Conservation (phyloP, 2,113 vertebrate genomes). For the Channa argus region DNA sequence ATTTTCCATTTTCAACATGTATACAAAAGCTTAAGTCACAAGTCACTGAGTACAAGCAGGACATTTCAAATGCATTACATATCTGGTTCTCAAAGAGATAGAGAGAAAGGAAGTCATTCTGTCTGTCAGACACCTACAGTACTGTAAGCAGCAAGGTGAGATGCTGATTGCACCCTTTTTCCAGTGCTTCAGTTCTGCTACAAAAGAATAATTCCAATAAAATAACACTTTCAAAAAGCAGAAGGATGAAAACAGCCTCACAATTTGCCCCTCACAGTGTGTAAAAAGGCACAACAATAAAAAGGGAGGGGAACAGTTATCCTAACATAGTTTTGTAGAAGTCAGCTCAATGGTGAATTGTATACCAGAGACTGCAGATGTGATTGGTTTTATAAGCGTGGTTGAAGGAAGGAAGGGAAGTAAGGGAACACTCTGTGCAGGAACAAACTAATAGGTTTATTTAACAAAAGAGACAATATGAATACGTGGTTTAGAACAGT, state of each 20-base stretch:
- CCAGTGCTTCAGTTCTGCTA: not conserved
- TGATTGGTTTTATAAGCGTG: conserved; percentile 31
- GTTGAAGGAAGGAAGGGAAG: conserved; percentile 16
- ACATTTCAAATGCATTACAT: conserved; percentile 12
- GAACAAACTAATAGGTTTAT: conserved; percentile 56
- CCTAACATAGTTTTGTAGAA: not conserved
- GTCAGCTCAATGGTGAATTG: conserved; percentile 3
- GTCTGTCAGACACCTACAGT: conserved; percentile 37
- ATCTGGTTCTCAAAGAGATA: conserved; percentile 5
- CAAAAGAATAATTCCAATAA: conserved; percentile 18
- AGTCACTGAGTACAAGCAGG: not conserved
- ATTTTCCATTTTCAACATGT: conserved; percentile 18
- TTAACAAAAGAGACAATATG: conserved; percentile 57
- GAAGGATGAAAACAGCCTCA: not conserved
- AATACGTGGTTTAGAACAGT: conserved; percentile 35
- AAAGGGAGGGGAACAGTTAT: not conserved
- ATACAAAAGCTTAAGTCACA: conserved; percentile 7
- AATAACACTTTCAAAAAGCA: conserved; percentile 6
- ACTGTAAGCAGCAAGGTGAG: conserved; percentile 36
- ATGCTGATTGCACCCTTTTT: conserved; percentile 48
- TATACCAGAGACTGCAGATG: conserved; percentile 5
- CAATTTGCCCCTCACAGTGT: not conserved
- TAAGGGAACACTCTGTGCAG: conserved; percentile 52
- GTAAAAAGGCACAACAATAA: conserved; percentile 2
- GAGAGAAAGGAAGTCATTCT: conserved; percentile 43